Base-by-base conservation (phyloP, 2,113 vertebrate species). In the Dolichotis patagonum region DNA sequence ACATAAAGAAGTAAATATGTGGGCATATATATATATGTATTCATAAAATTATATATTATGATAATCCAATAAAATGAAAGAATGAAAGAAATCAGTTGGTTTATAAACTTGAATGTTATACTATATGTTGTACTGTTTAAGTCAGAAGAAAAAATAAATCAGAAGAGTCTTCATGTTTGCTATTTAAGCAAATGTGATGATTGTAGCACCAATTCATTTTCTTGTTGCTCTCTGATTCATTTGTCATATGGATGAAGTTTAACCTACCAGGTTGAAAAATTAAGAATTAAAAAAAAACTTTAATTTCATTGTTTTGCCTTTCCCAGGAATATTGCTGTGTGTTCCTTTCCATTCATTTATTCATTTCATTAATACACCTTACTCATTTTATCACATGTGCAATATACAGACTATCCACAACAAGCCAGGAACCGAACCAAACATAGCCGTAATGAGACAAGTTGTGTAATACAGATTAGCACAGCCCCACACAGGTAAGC, bases 81-180 rank as follows among this genome's bases (percentile, higher is more conserved):
- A 89, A 81, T 62, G 24, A 84, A 86, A 85, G 46, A 87, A 92
- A 54, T 89, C n/a, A 73, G 38, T 85, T 78, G 82, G 35, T 41
- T 63, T 65, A 86, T 73, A 49, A 97, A 65, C 41, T 54, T 78
- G 20, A 80, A 92, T 92, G 77, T 91, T 92, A 73, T 62, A 26
- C 13, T 19, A 38, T 73, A 3, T 56, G 4, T 54, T 91, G 8
- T 38, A 16, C 5, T 43, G 77, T 71, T 89, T 90, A 83, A 88
- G 14, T 89, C 17, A 14, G 32, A 81, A 82, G 63, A 71, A 52
- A 52, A 52, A 52, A 52, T 90, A 83, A 88, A 19, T 89, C 17
- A 14, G n/a, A 81, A 82, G 63, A 71, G 38, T 69, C 54, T 83
- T 95, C 82, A 46, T 60, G 30, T 54, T 90, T 96, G 46, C 84